Conservation (phyloP, 2,888 invertebrate species). For the Gymnosoma rotundatum region DNA sequence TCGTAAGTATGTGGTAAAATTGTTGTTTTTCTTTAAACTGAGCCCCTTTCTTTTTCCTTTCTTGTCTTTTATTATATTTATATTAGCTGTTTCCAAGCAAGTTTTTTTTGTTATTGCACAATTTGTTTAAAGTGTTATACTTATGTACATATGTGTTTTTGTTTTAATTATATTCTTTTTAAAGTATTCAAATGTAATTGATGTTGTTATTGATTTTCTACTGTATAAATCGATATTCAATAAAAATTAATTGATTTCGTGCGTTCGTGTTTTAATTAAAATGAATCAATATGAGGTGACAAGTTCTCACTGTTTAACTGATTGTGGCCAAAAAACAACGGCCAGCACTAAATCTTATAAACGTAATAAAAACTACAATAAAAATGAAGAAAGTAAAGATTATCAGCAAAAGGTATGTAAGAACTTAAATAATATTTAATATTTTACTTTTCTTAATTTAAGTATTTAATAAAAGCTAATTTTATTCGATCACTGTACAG, state of each 20-base stretch:
- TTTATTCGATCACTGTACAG: no score
- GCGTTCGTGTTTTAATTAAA: slow-evolving; percentile 50
- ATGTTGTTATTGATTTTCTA: slow-evolving; percentile 32
- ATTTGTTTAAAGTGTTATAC: no score
- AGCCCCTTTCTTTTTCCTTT: no score
- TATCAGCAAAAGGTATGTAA: slow-evolving; percentile 67
- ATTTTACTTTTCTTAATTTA: no score
- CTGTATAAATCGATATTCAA: slow-evolving; percentile 52
- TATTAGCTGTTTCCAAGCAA: no score
- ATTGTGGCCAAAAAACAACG: slow-evolving; percentile 62
- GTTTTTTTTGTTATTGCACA: background rate
- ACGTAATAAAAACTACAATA: slow-evolving; percentile 41
- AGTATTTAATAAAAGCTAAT: no score
- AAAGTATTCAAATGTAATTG: no score
- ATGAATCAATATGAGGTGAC: slow-evolving; percentile 73
- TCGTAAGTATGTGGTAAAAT: no score
- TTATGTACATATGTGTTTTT: background rate
- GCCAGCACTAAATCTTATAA: slow-evolving; percentile 65
- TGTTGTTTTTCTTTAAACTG: no score
- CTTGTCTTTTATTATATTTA: no score
- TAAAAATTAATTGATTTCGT: slow-evolving; percentile 17
- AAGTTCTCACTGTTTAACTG: slow-evolving; percentile 66
- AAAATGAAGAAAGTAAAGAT: slow-evolving; percentile 23
- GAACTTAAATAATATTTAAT: no score
- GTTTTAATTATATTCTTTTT: slow-evolving; percentile 5